These are phyloP conservation scores for Drosophila sechellia DNA, from an alignment of 1,140 invertebrate species.

Conservation along the genomic window DNA sequence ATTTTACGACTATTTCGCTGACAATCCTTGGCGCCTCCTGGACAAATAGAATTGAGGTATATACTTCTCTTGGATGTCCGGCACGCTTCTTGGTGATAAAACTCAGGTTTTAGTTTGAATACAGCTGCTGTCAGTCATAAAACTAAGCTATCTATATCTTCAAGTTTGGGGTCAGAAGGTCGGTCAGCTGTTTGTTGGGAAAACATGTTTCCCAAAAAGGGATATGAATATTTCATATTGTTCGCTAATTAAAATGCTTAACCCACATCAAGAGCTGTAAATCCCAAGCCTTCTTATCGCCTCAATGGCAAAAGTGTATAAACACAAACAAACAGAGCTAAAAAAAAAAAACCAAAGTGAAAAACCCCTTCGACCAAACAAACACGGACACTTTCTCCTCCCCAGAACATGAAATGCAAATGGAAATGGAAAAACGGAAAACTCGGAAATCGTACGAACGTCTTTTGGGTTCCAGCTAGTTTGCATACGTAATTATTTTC, in stretches of 20 bases:
- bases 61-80: constrained; percentile 26
- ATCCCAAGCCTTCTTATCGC: constrained; percentile 58
- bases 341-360: constrained; percentile 13
- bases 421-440: constrained; percentile 23
- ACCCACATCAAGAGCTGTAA: constrained; percentile 74
- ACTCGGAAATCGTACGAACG: constrained; percentile 28
- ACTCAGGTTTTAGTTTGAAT: constrained; percentile 15
- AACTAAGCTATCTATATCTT: constrained; percentile 54
- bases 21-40: constrained; percentile 43
- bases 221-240: constrained; percentile 56
- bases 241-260: constrained; percentile 83
- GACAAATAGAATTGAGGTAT: constrained; percentile 30
- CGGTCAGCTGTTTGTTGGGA: constrained; percentile 40
- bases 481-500: constrained; percentile 77
- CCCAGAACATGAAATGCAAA: constrained; percentile 17
- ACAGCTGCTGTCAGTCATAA: constrained; percentile 55
- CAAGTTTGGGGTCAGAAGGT: constrained; percentile 39
- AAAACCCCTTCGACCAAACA: constrained; percentile 52
- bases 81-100: constrained; percentile 75
- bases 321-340: constrained; percentile 63
- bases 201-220: constrained; percentile 22
- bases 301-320: constrained; percentile 57
- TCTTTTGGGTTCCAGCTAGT: constrained; percentile 53
- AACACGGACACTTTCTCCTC: constrained; percentile 48
- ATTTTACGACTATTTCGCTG: constrained; percentile 26